phyloP scores from a whole-genome alignment of 2,113 vertebrate genomes.

The Rhizomys pruinosus region DNA sequence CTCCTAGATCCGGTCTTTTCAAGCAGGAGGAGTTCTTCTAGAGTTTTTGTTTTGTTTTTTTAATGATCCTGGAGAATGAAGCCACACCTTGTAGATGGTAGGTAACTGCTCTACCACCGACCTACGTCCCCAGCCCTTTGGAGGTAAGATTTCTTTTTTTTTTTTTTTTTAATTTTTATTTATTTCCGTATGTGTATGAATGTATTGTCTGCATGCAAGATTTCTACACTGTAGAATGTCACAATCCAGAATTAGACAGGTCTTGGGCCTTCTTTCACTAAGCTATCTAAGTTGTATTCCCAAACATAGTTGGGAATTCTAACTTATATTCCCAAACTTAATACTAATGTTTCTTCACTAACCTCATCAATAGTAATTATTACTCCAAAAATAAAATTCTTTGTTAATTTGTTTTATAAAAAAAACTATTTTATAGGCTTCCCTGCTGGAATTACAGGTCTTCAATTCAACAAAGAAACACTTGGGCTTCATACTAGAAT shows the following conservation, averaged over 20 bases:
- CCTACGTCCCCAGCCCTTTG: background rate
- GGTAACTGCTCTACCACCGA: background rate
- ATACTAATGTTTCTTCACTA: background rate
- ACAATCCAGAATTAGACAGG: background rate
- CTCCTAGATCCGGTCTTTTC: background rate
- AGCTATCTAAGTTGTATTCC: background rate
- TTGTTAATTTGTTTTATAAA: background rate
- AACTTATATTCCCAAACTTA: background rate
- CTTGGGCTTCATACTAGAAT: too few species aligned
- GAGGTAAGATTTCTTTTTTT: background rate
- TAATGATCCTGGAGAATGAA: background rate
- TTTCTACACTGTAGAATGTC: background rate
- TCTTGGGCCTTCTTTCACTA: background rate
- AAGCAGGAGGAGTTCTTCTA: background rate
- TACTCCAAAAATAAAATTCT: background rate
- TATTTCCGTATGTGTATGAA: too few species aligned
- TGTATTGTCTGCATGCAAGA: too few species aligned
- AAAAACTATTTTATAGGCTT: conserved; percentile 49
- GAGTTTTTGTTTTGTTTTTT: background rate
- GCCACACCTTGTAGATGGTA: background rate
- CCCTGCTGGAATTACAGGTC: too few species aligned
- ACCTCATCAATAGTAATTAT: background rate
- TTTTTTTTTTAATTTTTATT: too few species aligned
- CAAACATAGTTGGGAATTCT: background rate
- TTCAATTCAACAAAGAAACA: too few species aligned